A percentile compares a stretch with the other conserved stretches of the same genome.
phyloP scores from a whole-genome alignment of 2,888 invertebrate genomes.

The Polylopha cassiicola region DNA sequence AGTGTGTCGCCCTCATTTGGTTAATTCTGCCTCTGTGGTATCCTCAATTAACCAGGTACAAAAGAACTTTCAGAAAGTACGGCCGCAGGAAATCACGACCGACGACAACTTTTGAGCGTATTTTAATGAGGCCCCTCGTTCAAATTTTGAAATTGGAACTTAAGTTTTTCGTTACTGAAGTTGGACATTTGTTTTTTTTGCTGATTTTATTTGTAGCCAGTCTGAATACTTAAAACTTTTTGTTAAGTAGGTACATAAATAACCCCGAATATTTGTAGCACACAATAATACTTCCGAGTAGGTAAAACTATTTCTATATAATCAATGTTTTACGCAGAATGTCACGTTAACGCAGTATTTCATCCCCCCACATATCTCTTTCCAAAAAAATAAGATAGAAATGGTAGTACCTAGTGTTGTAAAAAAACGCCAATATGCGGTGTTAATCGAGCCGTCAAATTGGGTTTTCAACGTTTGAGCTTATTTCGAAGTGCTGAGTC shows the following conservation, averaged over 20 bases:
- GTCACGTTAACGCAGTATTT: no score
- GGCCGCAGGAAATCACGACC: conserved; percentile 63
- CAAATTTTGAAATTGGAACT: conserved; percentile 19
- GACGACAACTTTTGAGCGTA: conserved; percentile 53
- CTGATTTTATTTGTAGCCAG: no score
- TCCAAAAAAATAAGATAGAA: no score
- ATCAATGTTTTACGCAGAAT: no score
- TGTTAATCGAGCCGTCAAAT: conserved; percentile 73
- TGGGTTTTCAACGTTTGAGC: conserved; percentile 71
- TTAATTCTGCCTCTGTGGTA: conserved; percentile 60
- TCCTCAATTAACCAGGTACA: conserved; percentile 67
- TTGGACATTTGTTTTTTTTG: no score
- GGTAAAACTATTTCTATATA: no score
- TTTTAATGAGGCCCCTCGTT: conserved; percentile 63
- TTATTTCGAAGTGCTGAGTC: conserved; percentile 68
- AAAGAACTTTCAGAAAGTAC: conserved; percentile 45
- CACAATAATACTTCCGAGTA: no score
- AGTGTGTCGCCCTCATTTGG: conserved; percentile 65
- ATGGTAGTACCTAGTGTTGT: not conserved
- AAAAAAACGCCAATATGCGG: conserved; percentile 26
- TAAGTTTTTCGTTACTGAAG: no score
- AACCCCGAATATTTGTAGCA: no score
- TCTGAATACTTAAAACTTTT: no score
- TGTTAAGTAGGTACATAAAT: no score
- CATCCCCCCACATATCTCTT: no score